Percentiles rank a stretch among this genome's conserved stretches.
phyloP scores from a whole-genome alignment of 2,797 vertebrate genomes.

The Crotalus adamanteus region DNA sequence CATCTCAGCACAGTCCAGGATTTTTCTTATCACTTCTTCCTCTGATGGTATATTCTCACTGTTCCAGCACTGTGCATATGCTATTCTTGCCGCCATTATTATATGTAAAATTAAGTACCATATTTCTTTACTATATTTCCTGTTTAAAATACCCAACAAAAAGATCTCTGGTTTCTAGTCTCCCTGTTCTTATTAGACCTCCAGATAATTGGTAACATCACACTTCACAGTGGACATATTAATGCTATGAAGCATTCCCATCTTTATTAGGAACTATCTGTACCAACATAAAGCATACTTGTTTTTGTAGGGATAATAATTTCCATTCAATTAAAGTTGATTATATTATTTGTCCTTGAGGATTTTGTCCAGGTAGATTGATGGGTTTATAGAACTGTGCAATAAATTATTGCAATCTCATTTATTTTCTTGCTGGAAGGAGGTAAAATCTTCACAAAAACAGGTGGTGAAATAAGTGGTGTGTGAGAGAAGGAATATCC shows the following conservation, averaged over 20 bases:
- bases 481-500: background rate
- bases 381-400: background rate
- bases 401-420: conserved; percentile 25
- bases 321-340: conserved; percentile 25
- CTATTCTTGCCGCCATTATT: too few species aligned
- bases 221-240: conserved; percentile 14
- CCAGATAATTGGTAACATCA: conserved; percentile 21
- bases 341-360: conserved; percentile 21
- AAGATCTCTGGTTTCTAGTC: background rate
- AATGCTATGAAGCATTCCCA: conserved; percentile 17
- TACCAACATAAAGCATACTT: conserved; percentile 29
- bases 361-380: background rate
- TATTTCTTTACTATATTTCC: too few species aligned
- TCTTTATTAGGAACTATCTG: conserved; percentile 15
- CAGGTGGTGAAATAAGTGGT: background rate
- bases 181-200: conserved; percentile 9
- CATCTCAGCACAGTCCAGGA: too few species aligned
- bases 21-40: too few species aligned
- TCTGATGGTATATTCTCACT: too few species aligned
- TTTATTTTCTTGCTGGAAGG: conserved; percentile 26
- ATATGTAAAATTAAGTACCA: too few species aligned
- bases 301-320: conserved; percentile 20
- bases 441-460: conserved; percentile 11
- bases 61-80: too few species aligned
- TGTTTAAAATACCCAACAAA: too few species aligned